Evolutionary conservation across 2,797 vertebrate genomes (phyloP), one percentile per base, ranked within the genome.

Genomic region (Acanthopagrus latus): DNA sequence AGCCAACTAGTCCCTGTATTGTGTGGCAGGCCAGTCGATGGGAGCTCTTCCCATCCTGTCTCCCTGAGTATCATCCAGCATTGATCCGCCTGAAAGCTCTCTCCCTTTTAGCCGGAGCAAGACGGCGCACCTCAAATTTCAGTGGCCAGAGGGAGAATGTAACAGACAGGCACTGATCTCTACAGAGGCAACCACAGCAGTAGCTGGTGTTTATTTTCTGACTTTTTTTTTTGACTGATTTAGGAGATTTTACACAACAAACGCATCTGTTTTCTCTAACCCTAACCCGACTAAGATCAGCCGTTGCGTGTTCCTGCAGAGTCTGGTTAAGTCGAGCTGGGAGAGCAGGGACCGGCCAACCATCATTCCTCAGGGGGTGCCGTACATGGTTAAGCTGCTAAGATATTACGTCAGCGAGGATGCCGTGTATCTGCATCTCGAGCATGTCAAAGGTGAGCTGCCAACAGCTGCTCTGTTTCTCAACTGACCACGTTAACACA

Each of bases 311-410:
- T 66, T 78, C 21, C 73, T 72, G n/a, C 90, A 99, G 98, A 98
- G 97, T 86, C 94, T 99, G 79, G 93, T 96, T 47, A 99, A 99
- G 89, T 98, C 97, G 2, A 97, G 96, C 1, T 84, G 94, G 85
- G 97, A 96, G 58, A 97, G 95, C 81, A 96, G 93, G 59, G 96
- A 96, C 52, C 94, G 97, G 50, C 94, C 96, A 62, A 99, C 98
- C 48, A 95, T 99, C 91, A 99, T 99, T 88, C 97, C 98, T 10
- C 98, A 98, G 64, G 97, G 97, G 0, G 96, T 99, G n/a, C 98
- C 98, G 8, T 99, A 97, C 89, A 99, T 99, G 98, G 96, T 97
- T 2, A 97, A 96, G 91, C 90, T 99, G 84, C 90, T 99, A 60
- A 92, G 96, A 79, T 99, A 98, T 88, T 99, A 96, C 0, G 92